Evolutionary conservation across 1,140 invertebrate species (phyloP), one percentile per base, ranked within the genome.

Genomic region (Helicoverpa armigera): DNA sequence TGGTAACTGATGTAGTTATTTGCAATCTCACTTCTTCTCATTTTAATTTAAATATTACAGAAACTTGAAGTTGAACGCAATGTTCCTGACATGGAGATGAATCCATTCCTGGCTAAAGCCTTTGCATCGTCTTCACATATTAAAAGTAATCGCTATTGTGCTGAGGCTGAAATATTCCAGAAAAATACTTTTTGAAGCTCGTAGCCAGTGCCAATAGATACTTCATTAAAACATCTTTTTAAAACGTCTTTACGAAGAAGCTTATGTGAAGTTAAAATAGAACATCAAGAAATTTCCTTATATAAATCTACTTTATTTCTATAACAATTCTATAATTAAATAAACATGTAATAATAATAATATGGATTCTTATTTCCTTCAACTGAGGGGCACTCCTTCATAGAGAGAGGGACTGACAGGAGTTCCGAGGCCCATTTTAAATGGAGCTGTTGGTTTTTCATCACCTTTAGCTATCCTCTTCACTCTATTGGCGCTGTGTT

Each of bases 381-480:
- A 87, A 81, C 86, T 84, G 58, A 94, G 77, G 12, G 83, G 79
- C 10, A 94, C 83, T 74, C 95, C 95, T 82, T 96, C 94, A 89
- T 97, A 97, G 1, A 97, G 91, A 18, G 95, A 93, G 29, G 95
- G 94, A 83, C 91, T 92, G 2, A 82, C 86, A 10, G 96, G 95
- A 86, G 92, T 95, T 12, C 96, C 96, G 50, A 97, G 84, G 5
- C 93, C 93, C 81, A 96, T 95, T 1, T 89, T 89, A 16, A 96
- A 87, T 84, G 96, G 84, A 5, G 95, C 84, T 1, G 95, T 96
- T 1, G 97, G 96, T 78, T 94, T 95, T 90, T 97, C 97, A 81
- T 94, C 95, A 11, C 96, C 95, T 83, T 96, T 83, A 0, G 96
- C 97, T 56, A 96, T 81, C 86, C 94, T 95, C 53, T 95, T 95